Evolutionary conservation across 2,113 vertebrate genomes (phyloP), one percentile per base, ranked within the genome.

Genomic region (Platichthys stellatus): DNA sequence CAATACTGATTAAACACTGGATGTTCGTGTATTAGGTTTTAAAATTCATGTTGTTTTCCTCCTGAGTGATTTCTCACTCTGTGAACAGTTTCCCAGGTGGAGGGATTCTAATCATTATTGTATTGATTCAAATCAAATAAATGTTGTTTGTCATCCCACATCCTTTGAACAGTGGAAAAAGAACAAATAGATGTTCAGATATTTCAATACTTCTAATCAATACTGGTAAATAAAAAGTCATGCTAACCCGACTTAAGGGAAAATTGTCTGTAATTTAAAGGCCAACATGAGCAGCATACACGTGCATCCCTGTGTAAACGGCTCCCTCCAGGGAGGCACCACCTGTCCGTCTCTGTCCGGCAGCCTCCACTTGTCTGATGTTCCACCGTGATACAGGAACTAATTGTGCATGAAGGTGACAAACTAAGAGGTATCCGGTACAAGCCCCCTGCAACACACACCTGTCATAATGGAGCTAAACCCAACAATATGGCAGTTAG

Each of bases 361-460:
- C 71, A 72, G 70, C 78, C 80, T 81, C 81, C 72, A 76, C 86
- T 78, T 88, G 83, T 92, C 89, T 90, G 82, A 86, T 89, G 80
- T 85, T 88, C 64, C 74, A 69, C 59, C 74, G 81, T 86, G 72
- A 85, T 85, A 80, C 72, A 47, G 62, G 69, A 86, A 61, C 86
- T 89, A 93, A 89, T 92, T 92, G 80, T 71, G 71, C 87, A 70
- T 93, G 88, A 93, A 92, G 83, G 86, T 92, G 84, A 90, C 81
- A 90, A 92, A 89, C 81, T 83, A 83, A 88, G 69, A 90, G 82
- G 84, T 84, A 82, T 88, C 67, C 49, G 51, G 63, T 84, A 88
- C 82, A 84, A 84, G 74, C 76, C 64, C 84, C 84, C 69, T 76
- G 84, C 78, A 86, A 86, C 84, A 86, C 81, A 86, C 76, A 84